Conservation (phyloP, 2,797 vertebrate genomes). For the Trachops cirrhosus region DNA sequence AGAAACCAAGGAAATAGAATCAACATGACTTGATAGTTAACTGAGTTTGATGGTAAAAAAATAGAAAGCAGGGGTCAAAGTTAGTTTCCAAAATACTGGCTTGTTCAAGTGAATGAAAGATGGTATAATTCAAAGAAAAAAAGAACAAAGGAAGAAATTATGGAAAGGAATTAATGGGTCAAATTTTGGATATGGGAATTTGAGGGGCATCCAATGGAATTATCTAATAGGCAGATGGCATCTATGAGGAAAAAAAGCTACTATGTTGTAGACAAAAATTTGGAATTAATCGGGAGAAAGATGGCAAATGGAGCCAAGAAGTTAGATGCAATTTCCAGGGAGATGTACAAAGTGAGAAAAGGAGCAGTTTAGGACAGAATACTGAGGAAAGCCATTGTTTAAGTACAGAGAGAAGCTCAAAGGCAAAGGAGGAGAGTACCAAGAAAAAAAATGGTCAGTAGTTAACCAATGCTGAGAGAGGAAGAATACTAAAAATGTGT, state of each 20-base stretch:
- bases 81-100: not conserved
- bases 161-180: not conserved
- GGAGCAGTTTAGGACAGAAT: not conserved
- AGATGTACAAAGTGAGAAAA: not conserved
- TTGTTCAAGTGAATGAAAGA: not conserved
- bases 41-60: not conserved
- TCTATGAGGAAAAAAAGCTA: not conserved
- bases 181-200: not conserved
- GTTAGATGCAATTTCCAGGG: conserved; percentile 15
- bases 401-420: not conserved
- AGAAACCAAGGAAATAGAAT: not conserved
- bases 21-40: not conserved
- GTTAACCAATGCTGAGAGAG: not conserved
- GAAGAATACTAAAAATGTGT: not conserved
- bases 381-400: not conserved
- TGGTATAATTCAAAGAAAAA: not conserved
- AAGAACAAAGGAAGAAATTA: not conserved
- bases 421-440: not conserved
- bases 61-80: not conserved
- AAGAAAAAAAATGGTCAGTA: conserved; percentile 4
- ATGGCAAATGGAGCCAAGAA: not conserved
- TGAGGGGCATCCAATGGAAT: not conserved
- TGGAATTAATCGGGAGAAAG: not conserved
- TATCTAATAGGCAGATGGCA: not conserved
- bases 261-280: not conserved